phyloP scores from a whole-genome alignment of 2,888 invertebrate species.

The Scaptomyza reducta region DNA sequence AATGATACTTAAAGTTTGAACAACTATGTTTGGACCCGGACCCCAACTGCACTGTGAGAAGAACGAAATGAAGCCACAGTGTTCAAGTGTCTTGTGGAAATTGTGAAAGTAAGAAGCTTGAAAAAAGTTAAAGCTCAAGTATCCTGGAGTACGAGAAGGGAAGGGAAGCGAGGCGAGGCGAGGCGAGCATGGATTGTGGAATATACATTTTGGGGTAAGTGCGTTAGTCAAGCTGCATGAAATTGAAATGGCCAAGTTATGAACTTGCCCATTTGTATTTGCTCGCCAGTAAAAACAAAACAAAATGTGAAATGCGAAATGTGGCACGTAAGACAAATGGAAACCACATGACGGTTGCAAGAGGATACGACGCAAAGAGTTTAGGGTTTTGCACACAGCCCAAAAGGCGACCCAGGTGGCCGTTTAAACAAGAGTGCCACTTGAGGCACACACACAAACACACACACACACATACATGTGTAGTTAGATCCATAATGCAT shows the following conservation, averaged over 20 bases:
- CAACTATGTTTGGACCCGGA: conserved; percentile 43
- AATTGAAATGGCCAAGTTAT: conserved; percentile 76
- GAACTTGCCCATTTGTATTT: conserved; percentile 33
- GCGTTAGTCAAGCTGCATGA: conserved; percentile 76
- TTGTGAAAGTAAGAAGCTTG: conserved; percentile 49
- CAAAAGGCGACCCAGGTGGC: conserved; percentile 41
- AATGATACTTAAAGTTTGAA: conserved; percentile 76
- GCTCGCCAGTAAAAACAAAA: too few species aligned
- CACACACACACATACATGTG: background rate
- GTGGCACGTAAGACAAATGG: conserved; percentile 42
- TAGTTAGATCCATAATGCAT: conserved; percentile 2
- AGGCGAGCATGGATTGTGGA: background rate
- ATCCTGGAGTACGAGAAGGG: background rate
- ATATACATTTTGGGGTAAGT: conserved; percentile 53
- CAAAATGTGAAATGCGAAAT: conserved; percentile 57
- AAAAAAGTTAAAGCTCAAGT: conserved; percentile 55
- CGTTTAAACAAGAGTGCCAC: conserved; percentile 44
- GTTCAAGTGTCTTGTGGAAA: conserved; percentile 69
- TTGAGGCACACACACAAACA: conserved; percentile 7
- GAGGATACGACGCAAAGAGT: conserved; percentile 15
- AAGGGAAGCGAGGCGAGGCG: too few species aligned
- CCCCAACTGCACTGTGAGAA: conserved; percentile 25
- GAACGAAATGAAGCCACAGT: conserved; percentile 37
- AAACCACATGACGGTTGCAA: conserved; percentile 20
- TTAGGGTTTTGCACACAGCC: conserved; percentile 19